These are phyloP conservation scores for Shinisaurus crocodilurus DNA, from an alignment of 2,113 vertebrate species.

Conservation along the genomic window DNA sequence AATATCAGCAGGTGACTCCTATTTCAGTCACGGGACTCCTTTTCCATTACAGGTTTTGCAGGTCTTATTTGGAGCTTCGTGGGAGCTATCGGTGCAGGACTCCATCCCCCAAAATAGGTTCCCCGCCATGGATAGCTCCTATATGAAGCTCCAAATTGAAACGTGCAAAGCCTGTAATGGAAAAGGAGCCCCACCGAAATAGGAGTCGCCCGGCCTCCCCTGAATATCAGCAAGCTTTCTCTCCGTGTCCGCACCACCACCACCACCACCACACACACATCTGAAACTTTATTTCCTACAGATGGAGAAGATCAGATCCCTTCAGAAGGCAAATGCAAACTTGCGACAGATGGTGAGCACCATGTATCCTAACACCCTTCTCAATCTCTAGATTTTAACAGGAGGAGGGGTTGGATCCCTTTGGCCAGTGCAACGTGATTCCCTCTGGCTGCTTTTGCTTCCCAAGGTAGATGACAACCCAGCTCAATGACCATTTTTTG, in stretches of 20 bases:
- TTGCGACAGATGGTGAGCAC: background rate
- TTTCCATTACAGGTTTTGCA: no score
- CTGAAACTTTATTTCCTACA: background rate
- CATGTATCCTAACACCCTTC: accelerated
- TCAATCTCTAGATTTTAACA: background rate
- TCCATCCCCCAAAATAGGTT: no score
- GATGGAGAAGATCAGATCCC: conserved; percentile 19
- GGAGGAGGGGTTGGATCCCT: no score
- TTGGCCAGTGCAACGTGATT: background rate
- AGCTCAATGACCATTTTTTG: background rate
- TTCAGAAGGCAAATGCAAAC: conserved; percentile 12
- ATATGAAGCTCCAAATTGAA: no score
- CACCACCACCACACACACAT: background rate
- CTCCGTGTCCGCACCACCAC: background rate
- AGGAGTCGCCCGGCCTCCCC: no score
- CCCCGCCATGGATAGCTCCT: no score
- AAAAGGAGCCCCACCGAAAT: no score
- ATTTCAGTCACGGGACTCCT: no score
- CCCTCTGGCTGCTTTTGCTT: background rate
- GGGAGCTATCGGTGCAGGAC: no score
- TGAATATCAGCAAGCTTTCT: background rate
- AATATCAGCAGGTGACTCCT: no score
- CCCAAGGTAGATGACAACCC: background rate
- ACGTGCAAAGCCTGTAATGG: no score
- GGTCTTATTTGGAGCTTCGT: no score